These are phyloP conservation scores for Masnerella sp. DNA, from an alignment of 2,888 invertebrate genomes.

Conservation along the genomic window DNA sequence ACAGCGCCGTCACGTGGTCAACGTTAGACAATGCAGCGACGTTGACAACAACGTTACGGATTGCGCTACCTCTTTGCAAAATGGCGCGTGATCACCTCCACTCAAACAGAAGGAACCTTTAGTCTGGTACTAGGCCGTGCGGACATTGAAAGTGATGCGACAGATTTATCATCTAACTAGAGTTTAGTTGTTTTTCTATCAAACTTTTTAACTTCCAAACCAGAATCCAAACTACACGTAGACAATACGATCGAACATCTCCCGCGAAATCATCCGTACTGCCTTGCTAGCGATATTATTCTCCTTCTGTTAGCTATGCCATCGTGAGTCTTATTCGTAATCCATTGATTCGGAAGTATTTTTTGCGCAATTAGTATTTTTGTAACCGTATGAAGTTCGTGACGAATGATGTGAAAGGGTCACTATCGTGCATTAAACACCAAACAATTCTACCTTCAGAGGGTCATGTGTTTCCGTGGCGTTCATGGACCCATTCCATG, in stretches of 20 bases:
- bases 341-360: constrained; percentile 17
- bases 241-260: constrained; percentile 39
- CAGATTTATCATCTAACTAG: constrained; percentile 29
- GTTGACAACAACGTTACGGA: constrained; percentile 3
- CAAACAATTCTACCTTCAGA: constrained; percentile 28
- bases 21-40: too few species aligned
- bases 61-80: constrained; percentile 13
- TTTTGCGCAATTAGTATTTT: constrained; percentile 30
- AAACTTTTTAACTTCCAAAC: constrained; percentile 44
- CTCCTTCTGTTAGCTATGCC: constrained; percentile 31
- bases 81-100: constrained; percentile 1
- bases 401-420: constrained; percentile 35
- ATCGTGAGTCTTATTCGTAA: constrained; percentile 25
- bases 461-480: constrained; percentile 23
- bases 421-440: constrained; percentile 35
- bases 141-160: constrained; percentile 11
- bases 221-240: constrained; percentile 21
- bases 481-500: constrained; percentile 38
- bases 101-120: constrained; percentile 28
- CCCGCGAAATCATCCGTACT: constrained; percentile 35
- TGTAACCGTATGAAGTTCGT: constrained; percentile 16
- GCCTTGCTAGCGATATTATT: constrained; percentile 41
- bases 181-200: constrained; percentile 44
- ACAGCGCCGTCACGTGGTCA: too few species aligned
- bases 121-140: constrained; percentile 32